Conservation (phyloP, 2,888 invertebrate species). For the Formica aserva region DNA sequence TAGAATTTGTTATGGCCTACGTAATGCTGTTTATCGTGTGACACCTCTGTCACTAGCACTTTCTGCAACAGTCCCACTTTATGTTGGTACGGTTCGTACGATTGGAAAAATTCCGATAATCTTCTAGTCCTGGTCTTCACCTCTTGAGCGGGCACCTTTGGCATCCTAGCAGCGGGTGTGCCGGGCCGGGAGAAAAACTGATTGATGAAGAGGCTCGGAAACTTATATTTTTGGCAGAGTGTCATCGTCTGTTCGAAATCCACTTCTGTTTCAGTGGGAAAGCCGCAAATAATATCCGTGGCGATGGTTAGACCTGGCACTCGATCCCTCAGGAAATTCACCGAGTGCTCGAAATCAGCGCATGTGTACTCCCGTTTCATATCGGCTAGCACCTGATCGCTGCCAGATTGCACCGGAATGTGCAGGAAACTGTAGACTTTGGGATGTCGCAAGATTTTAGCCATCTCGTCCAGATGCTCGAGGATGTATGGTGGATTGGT, state of each 20-base stretch:
- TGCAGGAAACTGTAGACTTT: slow-evolving; percentile 98
- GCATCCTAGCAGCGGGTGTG: slow-evolving; percentile 97
- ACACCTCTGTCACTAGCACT: slow-evolving; percentile 96
- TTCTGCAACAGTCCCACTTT: slow-evolving; percentile 90
- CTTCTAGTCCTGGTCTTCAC: slow-evolving; percentile 96
- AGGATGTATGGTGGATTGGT: slow-evolving; percentile 99
- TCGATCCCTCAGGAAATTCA: slow-evolving; percentile 92
- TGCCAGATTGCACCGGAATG: slow-evolving; percentile 99
- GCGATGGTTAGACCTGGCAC: slow-evolving; percentile 97
- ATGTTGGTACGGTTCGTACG: slow-evolving; percentile 94
- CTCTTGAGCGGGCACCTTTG: slow-evolving; percentile 93
- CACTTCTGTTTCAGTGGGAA: slow-evolving; percentile 96
- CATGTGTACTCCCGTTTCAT: slow-evolving; percentile 98
- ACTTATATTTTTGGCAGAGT: slow-evolving; percentile 94
- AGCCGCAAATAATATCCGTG: slow-evolving; percentile 99
- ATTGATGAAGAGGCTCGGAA: slow-evolving; percentile 98
- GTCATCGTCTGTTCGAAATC: slow-evolving; percentile 96
- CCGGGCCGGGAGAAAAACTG: slow-evolving; percentile 99
- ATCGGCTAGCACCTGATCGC: slow-evolving; percentile 96
- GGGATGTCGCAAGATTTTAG: slow-evolving; percentile 94
- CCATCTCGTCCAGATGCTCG: slow-evolving; percentile 96
- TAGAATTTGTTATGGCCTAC: slow-evolving; percentile 98
- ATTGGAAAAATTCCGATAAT: slow-evolving; percentile 95
- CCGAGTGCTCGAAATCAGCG: slow-evolving; percentile 96
- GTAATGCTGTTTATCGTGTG: slow-evolving; percentile 95